Evolutionary conservation across 2,113 vertebrate species (phyloP).

Genomic region (Astur gentilis): DNA sequence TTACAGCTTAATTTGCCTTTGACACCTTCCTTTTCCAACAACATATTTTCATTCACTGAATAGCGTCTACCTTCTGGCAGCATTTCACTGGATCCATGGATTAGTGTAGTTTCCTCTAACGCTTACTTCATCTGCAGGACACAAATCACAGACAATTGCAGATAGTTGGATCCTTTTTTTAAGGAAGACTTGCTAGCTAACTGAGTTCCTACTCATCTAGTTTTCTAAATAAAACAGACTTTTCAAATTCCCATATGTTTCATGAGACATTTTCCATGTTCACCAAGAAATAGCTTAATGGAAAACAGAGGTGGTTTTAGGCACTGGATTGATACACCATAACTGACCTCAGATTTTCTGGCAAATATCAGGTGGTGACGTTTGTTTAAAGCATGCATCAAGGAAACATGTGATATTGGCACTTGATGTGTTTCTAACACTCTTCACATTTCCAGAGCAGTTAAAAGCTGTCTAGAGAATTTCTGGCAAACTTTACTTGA

Average conservation of each 20-base stretch:
- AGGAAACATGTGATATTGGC: slow-evolving; percentile 12
- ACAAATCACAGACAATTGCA: not conserved
- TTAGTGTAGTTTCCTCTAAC: not conserved
- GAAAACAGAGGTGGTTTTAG: not conserved
- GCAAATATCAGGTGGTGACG: slow-evolving; percentile 41
- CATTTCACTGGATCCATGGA: not conserved
- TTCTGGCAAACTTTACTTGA: slow-evolving; percentile 46
- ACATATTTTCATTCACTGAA: not conserved
- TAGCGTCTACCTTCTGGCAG: not conserved
- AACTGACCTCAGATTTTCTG: slow-evolving; percentile 17
- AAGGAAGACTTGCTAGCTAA: not conserved
- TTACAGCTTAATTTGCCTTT: slow-evolving; percentile 20
- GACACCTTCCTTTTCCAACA: not conserved
- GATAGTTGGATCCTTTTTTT: not conserved
- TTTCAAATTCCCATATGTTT: not conserved
- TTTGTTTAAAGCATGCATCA: slow-evolving; percentile 58
- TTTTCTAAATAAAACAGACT: not conserved
- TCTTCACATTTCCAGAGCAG: slow-evolving; percentile 43
- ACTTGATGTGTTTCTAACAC: not conserved
- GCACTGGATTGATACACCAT: not conserved
- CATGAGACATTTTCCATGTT: not conserved
- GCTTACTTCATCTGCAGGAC: not conserved
- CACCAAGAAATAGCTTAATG: not conserved
- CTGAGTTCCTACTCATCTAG: not conserved
- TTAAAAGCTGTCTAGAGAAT: slow-evolving; percentile 52